Percentiles rank a stretch among this genome's conserved stretches.
These are phyloP conservation scores for Agrotis exclamationis DNA, from an alignment of 2,888 invertebrate genomes.

Conservation along the genomic window DNA sequence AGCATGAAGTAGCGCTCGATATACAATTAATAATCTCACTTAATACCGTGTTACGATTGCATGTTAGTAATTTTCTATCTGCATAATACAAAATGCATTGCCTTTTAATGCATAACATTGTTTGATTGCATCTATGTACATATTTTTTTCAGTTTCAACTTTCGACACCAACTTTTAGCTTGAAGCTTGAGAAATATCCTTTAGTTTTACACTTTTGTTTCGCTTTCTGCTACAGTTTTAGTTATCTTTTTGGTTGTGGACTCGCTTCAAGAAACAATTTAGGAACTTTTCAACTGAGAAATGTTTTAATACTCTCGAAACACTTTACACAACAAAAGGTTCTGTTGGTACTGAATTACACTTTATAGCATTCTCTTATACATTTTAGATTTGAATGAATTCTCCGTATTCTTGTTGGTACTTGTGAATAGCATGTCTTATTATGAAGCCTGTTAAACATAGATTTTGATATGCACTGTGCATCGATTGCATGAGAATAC, in stretches of 20 bases:
- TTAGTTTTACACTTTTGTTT: constrained; percentile 63
- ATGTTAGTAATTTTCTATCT: constrained; percentile 77
- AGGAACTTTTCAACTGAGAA: constrained; percentile 54
- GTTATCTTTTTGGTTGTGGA: constrained; percentile 79
- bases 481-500: constrained; percentile 69
- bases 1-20: constrained; percentile 88
- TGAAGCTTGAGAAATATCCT: constrained; percentile 56
- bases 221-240: constrained; percentile 74
- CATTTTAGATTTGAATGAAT: constrained; percentile 21
- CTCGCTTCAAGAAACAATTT: constrained; percentile 61
- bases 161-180: constrained; percentile 59
- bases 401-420: constrained; percentile 33
- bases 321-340: constrained; percentile 56
- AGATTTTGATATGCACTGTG: constrained; percentile 61
- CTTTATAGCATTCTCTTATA: constrained; percentile 39
- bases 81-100: constrained; percentile 72
- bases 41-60: constrained; percentile 77
- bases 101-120: constrained; percentile 66
- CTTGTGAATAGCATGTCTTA: constrained; percentile 66
- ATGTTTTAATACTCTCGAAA: constrained; percentile 54
- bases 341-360: constrained; percentile 48
- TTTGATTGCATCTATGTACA: constrained; percentile 58
- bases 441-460: constrained; percentile 56
- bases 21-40: constrained; percentile 73
- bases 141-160: constrained; percentile 55